Conservation (phyloP, 2,888 invertebrate species). For the Troides oblongomaculatus region DNA sequence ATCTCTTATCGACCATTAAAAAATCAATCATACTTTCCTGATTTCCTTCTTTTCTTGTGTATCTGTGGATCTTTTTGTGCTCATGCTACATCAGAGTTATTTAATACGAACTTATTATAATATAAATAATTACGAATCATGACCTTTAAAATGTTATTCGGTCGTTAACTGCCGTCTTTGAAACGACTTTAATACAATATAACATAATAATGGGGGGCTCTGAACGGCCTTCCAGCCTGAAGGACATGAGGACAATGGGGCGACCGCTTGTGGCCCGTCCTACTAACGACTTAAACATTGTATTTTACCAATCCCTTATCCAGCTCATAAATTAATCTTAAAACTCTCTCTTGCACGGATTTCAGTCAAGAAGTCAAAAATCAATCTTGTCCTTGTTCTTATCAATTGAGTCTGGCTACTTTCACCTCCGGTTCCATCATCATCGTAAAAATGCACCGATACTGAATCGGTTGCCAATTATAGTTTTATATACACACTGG, state of each 20-base stretch:
- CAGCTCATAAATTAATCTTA: conserved; percentile 58
- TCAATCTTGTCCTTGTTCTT: conserved; percentile 36
- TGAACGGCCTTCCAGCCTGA: conserved; percentile 59
- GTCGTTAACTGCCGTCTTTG: conserved; percentile 40
- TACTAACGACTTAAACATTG: conserved; percentile 48
- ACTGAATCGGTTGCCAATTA: too few relatives aligned
- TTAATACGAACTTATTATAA: not conserved
- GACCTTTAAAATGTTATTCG: conserved; percentile 29
- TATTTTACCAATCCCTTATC: conserved; percentile 48
- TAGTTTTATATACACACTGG: too few relatives aligned
- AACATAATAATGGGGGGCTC: conserved; percentile 43
- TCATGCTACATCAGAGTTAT: conserved; percentile 9
- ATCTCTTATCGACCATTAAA: too few relatives aligned
- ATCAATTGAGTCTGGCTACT: not conserved
- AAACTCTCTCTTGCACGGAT: conserved; percentile 48
- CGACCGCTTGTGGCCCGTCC: conserved; percentile 47
- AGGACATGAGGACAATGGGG: conserved; percentile 65
- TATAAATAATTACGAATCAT: conserved; percentile 18
- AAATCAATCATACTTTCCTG: too few relatives aligned
- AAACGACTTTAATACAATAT: conserved; percentile 34
- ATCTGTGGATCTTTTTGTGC: too few relatives aligned
- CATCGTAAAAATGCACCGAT: too few relatives aligned
- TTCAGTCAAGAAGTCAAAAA: conserved; percentile 49
- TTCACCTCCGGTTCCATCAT: too few relatives aligned
- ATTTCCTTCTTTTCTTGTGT: too few relatives aligned